Evolutionary conservation across 53 echinoderm and acorn worm genomes (phyloP).

Genomic region (Holothuria scabra): DNA sequence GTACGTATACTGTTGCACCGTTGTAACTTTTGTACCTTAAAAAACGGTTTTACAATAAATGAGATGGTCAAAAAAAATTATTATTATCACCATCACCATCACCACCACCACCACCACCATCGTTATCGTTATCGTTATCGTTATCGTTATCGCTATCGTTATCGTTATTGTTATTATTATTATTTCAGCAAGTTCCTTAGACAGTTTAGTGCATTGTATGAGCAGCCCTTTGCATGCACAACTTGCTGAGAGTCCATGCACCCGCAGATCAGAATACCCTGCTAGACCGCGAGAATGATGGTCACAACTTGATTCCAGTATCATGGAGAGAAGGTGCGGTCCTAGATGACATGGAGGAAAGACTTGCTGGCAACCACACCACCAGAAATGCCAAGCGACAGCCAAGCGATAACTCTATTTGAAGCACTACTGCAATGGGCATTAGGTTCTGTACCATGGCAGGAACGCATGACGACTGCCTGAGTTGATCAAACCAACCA

Average conservation of each 20-base stretch:
- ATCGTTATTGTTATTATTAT: no score
- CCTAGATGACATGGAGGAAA: conserved; percentile 32
- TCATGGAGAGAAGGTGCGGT: conserved; percentile 36
- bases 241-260: conserved; percentile 38
- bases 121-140: no score
- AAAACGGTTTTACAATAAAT: no score
- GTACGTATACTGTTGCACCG: no score
- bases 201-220: conserved; percentile 34
- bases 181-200: not conserved
- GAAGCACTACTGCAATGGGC: conserved; percentile 26
- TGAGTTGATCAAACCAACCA: not conserved
- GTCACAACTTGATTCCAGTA: conserved; percentile 28
- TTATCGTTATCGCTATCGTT: no score
- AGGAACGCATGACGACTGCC: conserved; percentile 36
- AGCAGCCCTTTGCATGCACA: conserved; percentile 39
- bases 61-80: no score
- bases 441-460: conserved; percentile 26
- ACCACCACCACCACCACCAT: no score
- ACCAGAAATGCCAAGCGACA: conserved; percentile 37
- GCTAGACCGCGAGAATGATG: not conserved
- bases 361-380: conserved; percentile 33
- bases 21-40: no score
- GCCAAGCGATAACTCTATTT: conserved; percentile 38
- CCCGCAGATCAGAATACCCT: conserved; percentile 37
- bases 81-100: no score